These are phyloP conservation scores for Oscheius sp. DNA, from an alignment of 2,888 invertebrate species.

Conservation along the genomic window DNA sequence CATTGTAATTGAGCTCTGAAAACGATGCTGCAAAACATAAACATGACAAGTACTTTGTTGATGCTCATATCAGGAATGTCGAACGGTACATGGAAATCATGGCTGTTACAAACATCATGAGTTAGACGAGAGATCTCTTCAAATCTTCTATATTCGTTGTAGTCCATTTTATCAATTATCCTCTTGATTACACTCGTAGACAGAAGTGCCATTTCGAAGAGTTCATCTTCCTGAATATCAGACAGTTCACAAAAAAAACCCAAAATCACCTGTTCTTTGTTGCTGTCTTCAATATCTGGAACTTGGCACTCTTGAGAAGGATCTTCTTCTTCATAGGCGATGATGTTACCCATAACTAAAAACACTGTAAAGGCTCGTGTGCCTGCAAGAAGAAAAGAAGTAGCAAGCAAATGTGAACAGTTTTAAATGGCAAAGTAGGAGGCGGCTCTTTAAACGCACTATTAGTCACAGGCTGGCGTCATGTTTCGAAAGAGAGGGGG, in stretches of 20 bases:
- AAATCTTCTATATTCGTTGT: neutral
- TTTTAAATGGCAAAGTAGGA: no score
- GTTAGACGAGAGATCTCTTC: neutral
- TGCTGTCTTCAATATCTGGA: no score
- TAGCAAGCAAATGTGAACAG: no score
- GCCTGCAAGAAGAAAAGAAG: no score
- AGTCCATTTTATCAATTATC: constrained; percentile 18
- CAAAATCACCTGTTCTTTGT: no score
- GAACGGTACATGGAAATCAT: neutral
- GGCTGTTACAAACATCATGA: neutral
- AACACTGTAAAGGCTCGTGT: neutral
- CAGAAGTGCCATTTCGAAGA: neutral
- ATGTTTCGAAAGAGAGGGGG: no score
- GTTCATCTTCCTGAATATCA: neutral
- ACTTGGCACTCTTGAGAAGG: neutral
- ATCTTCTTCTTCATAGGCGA: constrained; percentile 6
- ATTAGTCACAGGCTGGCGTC: no score
- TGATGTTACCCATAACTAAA: constrained; percentile 13
- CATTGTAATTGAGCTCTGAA: constrained; percentile 18
- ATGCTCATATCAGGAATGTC: neutral
- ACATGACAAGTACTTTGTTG: neutral
- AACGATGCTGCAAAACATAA: neutral
- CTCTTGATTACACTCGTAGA: neutral
- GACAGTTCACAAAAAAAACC: neutral
- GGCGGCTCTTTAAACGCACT: no score